Percentiles rank a stretch among this genome's conserved stretches.
Conservation (phyloP, 2,113 vertebrate species). For the Microtus oregoni region DNA sequence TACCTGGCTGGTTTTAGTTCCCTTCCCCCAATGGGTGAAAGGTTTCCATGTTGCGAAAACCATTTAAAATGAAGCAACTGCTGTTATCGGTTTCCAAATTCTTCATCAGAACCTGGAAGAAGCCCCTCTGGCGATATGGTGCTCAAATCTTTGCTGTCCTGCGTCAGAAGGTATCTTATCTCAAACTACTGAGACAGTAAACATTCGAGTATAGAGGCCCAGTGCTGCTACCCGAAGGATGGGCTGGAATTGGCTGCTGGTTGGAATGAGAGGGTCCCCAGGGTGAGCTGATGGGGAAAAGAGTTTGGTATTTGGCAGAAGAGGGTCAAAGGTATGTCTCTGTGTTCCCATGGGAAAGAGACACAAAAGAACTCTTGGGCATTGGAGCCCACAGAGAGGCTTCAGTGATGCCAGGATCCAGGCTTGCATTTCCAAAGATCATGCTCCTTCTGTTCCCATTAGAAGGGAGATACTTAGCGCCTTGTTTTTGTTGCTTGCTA, state of each 20-base stretch:
- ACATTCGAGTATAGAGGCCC: conserved; percentile 91
- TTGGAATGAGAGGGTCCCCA: not conserved
- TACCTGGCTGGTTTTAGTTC: not conserved
- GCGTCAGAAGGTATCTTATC: conserved; percentile 64
- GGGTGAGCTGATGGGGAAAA: not conserved
- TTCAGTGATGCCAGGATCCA: not conserved
- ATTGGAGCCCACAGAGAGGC: not conserved
- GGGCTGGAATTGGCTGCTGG: not conserved
- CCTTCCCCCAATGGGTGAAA: not conserved
- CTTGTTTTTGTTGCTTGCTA: not conserved
- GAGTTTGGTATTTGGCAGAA: not conserved
- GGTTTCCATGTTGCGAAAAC: conserved; percentile 9
- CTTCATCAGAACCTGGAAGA: not conserved
- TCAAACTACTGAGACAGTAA: conserved; percentile 85
- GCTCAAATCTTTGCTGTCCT: conserved; percentile 82
- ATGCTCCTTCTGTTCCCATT: not conserved
- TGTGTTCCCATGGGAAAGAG: not conserved
- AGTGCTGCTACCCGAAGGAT: conserved; percentile 63
- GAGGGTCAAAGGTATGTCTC: not conserved
- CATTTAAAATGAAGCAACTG: not conserved
- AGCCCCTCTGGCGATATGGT: conserved; percentile 13
- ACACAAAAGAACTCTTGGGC: not conserved
- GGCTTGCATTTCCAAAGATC: not conserved
- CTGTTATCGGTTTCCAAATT: not conserved
- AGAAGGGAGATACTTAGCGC: not conserved